Conservation (phyloP, 2,888 invertebrate species). For the Tipula helvola region DNA sequence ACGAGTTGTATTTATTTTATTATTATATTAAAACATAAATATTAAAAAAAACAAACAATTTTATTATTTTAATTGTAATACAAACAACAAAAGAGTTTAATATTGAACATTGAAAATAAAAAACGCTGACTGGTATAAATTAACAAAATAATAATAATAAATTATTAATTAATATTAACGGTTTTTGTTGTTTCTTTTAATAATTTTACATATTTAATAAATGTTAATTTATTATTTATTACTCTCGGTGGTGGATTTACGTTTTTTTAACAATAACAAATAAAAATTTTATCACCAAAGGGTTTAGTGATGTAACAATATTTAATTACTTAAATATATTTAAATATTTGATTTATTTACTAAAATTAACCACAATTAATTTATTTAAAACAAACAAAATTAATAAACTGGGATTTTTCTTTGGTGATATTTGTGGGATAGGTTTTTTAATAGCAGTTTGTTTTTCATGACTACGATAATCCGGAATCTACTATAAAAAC, state of each 20-base stretch:
- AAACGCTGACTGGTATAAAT: not conserved
- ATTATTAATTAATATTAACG: not conserved
- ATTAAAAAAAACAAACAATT: not conserved
- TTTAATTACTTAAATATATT: not conserved
- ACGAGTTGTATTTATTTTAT: conserved; percentile 12
- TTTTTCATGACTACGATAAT: not conserved
- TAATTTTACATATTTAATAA: not conserved
- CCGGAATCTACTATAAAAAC: not conserved
- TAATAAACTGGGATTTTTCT: not conserved
- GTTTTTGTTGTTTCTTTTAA: not conserved
- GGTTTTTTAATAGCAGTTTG: not conserved
- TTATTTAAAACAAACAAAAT: not conserved
- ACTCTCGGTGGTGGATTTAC: not conserved
- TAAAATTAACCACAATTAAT: not conserved
- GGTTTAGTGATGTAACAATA: not conserved
- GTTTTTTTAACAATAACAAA: not conserved
- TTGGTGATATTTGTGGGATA: not conserved
- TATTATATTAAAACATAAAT: not conserved
- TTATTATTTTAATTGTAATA: too few species aligned
- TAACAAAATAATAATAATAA: not conserved
- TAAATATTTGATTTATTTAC: not conserved
- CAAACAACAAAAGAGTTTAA: not conserved
- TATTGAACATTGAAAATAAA: not conserved
- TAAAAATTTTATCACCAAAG: not conserved
- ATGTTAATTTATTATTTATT: not conserved